Evolutionary conservation across 1,140 invertebrate species (phyloP).

Genomic region (Frieseomelitta varia): DNA sequence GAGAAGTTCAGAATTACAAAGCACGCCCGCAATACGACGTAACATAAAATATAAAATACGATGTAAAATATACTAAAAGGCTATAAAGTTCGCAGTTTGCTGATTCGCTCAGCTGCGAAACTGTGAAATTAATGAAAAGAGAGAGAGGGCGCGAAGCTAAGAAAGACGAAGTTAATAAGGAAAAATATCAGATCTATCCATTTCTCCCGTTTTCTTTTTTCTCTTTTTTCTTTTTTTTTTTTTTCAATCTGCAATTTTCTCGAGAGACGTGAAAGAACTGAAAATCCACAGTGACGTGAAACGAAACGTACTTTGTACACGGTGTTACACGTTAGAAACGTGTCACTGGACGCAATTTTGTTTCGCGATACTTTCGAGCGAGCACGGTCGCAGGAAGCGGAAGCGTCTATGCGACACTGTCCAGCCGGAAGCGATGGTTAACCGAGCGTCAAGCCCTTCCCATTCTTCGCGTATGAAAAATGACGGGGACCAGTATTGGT

Average conservation of each 20-base stretch:
- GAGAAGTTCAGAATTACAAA: too few relatives aligned
- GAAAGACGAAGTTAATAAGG: too few relatives aligned
- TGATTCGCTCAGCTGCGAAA: background rate
- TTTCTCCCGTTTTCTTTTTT: too few relatives aligned
- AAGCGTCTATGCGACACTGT: constrained; percentile 64
- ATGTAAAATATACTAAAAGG: too few relatives aligned
- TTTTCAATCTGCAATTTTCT: too few relatives aligned
- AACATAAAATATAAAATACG: too few relatives aligned
- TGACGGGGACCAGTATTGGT: constrained; percentile 52
- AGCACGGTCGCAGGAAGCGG: constrained; percentile 61
- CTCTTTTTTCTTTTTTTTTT: too few relatives aligned
- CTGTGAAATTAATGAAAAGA: too few relatives aligned
- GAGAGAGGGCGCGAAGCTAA: too few relatives aligned
- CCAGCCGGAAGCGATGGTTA: constrained; percentile 72
- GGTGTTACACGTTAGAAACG: background rate
- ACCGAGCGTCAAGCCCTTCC: constrained; percentile 75
- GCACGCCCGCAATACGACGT: too few relatives aligned
- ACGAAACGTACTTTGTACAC: background rate
- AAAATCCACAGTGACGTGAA: background rate
- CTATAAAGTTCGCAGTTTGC: too few relatives aligned
- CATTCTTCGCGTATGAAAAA: constrained; percentile 73
- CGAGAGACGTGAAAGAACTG: background rate
- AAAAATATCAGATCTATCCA: background rate
- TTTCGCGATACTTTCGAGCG: constrained; percentile 33
- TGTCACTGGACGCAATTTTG: background rate